Evolutionary conservation across 2,888 invertebrate genomes (phyloP).

Genomic region (Darwinula stevensoni): DNA sequence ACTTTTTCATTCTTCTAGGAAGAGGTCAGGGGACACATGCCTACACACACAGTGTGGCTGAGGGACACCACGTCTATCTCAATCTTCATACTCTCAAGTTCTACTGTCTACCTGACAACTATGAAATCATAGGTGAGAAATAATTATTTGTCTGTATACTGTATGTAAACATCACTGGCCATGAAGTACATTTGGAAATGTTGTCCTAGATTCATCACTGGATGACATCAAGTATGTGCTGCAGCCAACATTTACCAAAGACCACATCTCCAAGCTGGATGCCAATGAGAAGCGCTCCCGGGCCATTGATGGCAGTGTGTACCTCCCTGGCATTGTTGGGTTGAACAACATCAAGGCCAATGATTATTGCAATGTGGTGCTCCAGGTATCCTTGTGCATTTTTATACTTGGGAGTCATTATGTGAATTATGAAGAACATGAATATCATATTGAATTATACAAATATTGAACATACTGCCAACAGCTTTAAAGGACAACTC

Average conservation of each 20-base stretch:
- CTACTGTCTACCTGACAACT: constrained; percentile 96
- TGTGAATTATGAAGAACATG: too few species aligned
- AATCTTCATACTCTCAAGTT: constrained; percentile 89
- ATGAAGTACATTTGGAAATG: constrained; percentile 6
- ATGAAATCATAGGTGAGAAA: constrained; percentile 70
- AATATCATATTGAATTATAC: too few species aligned
- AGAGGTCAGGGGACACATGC: constrained; percentile 94
- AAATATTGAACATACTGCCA: too few species aligned
- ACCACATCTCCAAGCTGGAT: constrained; percentile 56
- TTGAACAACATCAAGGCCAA: constrained; percentile 98
- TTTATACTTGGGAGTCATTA: background rate
- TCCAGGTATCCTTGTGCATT: too few species aligned
- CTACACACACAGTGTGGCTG: constrained; percentile 92
- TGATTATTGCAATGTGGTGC: constrained; percentile 95
- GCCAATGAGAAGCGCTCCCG: constrained; percentile 51
- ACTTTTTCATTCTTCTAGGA: constrained; percentile 25
- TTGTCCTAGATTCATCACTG: constrained; percentile 49
- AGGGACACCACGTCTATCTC: constrained; percentile 88
- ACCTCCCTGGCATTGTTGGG: constrained; percentile 89
- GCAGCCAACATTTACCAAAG: constrained; percentile 71
- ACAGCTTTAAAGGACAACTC: too few species aligned
- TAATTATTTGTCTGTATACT: background rate
- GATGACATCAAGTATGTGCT: constrained; percentile 96
- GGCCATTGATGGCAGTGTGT: constrained; percentile 85
- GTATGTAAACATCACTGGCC: background rate